A percentile compares a stretch with the other conserved stretches of the same genome.
These are phyloP conservation scores for Drosophila nasuta DNA, from an alignment of 1,140 invertebrate species.

Conservation along the genomic window DNA sequence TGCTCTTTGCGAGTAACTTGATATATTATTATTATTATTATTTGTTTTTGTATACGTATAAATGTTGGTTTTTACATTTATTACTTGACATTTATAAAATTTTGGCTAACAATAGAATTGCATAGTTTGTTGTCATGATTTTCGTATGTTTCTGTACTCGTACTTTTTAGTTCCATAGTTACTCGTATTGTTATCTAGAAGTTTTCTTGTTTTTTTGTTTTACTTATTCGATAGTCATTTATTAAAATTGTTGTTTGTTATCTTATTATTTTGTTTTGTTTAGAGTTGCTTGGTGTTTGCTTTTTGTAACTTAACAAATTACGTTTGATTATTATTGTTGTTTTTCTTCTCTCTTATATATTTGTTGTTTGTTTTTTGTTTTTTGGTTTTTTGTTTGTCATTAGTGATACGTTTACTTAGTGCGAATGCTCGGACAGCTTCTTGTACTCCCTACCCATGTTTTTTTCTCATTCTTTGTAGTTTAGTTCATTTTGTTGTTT, in stretches of 20 bases:
- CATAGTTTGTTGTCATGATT: constrained; percentile 64
- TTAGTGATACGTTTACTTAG: constrained; percentile 70
- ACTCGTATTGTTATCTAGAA: constrained; percentile 29
- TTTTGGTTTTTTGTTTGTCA: background rate
- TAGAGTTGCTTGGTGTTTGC: constrained; percentile 65
- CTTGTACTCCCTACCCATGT: constrained; percentile 43
- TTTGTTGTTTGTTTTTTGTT: background rate
- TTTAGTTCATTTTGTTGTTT: constrained; percentile 17
- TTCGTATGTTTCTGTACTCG: constrained; percentile 30
- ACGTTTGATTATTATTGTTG: constrained; percentile 75
- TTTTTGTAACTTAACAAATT: constrained; percentile 62
- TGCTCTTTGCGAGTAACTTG: constrained; percentile 22
- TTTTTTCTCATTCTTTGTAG: background rate
- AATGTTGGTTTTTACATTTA: constrained; percentile 70
- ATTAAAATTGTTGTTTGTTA: constrained; percentile 39
- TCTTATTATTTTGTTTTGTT: constrained; percentile 27
- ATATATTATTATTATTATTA: constrained; percentile 44
- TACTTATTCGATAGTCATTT: constrained; percentile 22
- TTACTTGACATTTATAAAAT: constrained; percentile 83
- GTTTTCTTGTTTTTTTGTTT: background rate
- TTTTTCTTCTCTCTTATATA: constrained; percentile 14
- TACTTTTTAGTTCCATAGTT: constrained; percentile 66
- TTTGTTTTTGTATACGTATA: constrained; percentile 75
- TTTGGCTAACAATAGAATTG: constrained; percentile 83
- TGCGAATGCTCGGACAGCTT: constrained; percentile 78